Evolutionary conservation across 2,797 vertebrate species (phyloP), one percentile per base, ranked within the genome.

Genomic region (Remorina albescens): DNA sequence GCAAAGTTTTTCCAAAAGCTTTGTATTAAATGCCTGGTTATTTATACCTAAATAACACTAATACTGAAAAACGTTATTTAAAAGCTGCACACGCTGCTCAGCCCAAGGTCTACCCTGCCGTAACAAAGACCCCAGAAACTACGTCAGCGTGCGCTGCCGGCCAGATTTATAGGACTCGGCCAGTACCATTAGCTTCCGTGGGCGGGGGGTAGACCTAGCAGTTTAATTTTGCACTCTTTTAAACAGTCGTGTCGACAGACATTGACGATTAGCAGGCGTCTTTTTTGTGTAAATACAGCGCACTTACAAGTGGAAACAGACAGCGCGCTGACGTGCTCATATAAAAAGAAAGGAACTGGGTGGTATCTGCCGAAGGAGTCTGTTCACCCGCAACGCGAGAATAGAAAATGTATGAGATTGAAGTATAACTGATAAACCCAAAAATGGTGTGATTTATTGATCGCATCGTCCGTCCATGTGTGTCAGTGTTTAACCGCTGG

Each of bases 101-200:
- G 4, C 4, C 5, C 25, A 49, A 54, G 11, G 0, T 12, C 42
- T 0, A 0, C 8, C 26, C 39, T 46, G 26, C 26, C 62, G 79
- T 18, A 28, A 91, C 86, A 87, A 91, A 88, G 74, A 84, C 78
- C 56, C 89, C 88, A 7, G 80, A 76, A 71, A 66, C 82, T 84
- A 91, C 89, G 90, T 85, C 65, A 85, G 34, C 15, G 32, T 19
- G 21, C 2, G 41, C 67, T 44, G 85, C 77, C 84, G 79, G 81
- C 58, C 26, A 0, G 0, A 1, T 87, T 88, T 93, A 92, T 92
- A 37, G 0, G 21, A 3, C 15, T 10, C 10, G 74, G 93, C 18
- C 78, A 13, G 74, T 85, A 82, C 89, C 91, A 94, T 83, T 84
- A 58, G 56, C 5, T 2, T 0, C 2, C 8, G 5, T n/a, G 2